Evolutionary conservation across 2,888 invertebrate genomes (phyloP).

Genomic region (Acronicta leporina): DNA sequence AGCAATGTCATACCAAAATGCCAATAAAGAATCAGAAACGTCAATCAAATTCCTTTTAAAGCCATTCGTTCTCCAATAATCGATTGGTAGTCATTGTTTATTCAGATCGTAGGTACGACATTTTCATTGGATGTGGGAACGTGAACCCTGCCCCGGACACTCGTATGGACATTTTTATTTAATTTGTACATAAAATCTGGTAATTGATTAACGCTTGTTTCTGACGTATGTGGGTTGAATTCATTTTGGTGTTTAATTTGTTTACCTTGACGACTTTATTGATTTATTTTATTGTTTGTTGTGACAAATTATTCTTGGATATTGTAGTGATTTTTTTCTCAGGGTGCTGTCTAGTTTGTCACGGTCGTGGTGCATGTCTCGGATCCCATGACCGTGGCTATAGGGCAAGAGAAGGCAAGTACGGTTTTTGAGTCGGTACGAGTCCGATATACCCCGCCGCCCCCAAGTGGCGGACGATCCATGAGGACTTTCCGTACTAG

Average conservation of each 20-base stretch:
- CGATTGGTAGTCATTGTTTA: slow-evolving; percentile 56
- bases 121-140: slow-evolving; percentile 52
- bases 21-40: slow-evolving; percentile 48
- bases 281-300: slow-evolving; percentile 36
- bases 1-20: slow-evolving; percentile 39
- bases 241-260: slow-evolving; percentile 23
- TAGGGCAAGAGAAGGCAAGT: too few relatives aligned
- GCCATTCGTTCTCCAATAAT: slow-evolving; percentile 50
- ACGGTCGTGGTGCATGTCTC: too few relatives aligned
- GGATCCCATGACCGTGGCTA: too few relatives aligned
- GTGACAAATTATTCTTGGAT: slow-evolving; percentile 8
- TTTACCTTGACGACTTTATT: slow-evolving; percentile 34
- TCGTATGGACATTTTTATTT: slow-evolving; percentile 50
- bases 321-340: neutral
- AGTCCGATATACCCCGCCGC: too few relatives aligned
- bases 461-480: too few relatives aligned
- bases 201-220: slow-evolving; percentile 56
- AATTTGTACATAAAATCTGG: slow-evolving; percentile 46
- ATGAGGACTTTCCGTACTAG: too few relatives aligned
- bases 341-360: too few relatives aligned
- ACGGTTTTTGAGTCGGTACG: too few relatives aligned
- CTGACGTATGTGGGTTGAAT: slow-evolving; percentile 34
- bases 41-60: slow-evolving; percentile 55
- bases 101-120: slow-evolving; percentile 50
- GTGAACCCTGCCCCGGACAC: slow-evolving; percentile 34